Evolutionary conservation across 2,113 vertebrate species (phyloP).

Genomic region (Psittacus erithacus): DNA sequence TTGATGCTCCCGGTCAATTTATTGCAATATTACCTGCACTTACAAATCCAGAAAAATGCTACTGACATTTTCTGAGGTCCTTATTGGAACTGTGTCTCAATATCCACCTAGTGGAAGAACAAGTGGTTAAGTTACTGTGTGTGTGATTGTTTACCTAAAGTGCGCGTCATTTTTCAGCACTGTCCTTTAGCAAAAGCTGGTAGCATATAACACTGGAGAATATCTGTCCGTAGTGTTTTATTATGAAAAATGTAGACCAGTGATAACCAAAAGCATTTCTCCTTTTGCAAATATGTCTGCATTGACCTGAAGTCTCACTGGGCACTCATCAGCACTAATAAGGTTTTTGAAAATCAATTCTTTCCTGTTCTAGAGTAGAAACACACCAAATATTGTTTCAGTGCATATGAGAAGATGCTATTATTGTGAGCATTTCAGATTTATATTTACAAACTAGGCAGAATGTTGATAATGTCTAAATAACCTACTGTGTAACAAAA

Average conservation of each 20-base stretch:
- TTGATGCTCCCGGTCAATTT: background rate
- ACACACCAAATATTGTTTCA: background rate
- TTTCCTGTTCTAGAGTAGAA: background rate
- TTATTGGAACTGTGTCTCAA: background rate
- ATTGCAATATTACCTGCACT: background rate
- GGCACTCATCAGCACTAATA: background rate
- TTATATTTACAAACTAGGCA: background rate
- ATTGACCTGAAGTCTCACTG: background rate
- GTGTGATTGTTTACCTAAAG: background rate
- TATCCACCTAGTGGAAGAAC: background rate
- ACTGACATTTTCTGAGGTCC: background rate
- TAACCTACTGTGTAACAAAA: background rate
- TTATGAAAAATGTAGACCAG: background rate
- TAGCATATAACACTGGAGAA: background rate
- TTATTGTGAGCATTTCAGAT: background rate
- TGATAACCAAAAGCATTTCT: background rate
- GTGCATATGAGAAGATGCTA: rapidly evolving
- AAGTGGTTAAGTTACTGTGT: background rate
- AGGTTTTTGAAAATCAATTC: background rate
- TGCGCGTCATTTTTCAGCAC: background rate
- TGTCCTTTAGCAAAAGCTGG: background rate
- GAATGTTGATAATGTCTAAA: background rate
- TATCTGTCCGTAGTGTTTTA: background rate
- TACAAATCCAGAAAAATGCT: background rate
- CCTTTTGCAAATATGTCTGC: background rate